These are phyloP conservation scores for Aurelia coerulea DNA, from an alignment of 30 jellyfish, hydroid and myxozoan genomes.

Conservation along the genomic window DNA sequence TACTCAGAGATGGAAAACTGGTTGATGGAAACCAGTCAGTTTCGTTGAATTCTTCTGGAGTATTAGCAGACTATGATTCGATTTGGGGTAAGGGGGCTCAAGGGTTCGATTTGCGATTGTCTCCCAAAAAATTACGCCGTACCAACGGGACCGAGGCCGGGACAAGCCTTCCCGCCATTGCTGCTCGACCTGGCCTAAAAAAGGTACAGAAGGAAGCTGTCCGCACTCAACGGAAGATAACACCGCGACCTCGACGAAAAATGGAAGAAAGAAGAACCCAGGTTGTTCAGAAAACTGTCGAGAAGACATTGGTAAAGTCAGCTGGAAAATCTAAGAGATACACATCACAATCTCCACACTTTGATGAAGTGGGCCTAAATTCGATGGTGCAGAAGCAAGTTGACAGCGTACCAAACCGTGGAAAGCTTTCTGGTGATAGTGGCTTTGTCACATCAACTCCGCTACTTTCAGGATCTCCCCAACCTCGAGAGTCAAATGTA, in stretches of 20 bases:
- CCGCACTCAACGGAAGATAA: no score
- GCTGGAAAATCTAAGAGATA: no score
- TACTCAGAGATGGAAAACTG: slow-evolving; percentile 82
- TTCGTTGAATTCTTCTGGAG: slow-evolving; percentile 2
- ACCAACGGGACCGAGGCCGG: no score
- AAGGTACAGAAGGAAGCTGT: no score
- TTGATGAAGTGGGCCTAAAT: no score
- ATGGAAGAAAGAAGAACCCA: no score
- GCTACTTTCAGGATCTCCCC: background rate
- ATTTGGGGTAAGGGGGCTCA: background rate
- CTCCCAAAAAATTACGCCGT: background rate
- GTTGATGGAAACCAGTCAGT: slow-evolving; percentile 56
- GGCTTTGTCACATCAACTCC: slow-evolving; percentile 19
- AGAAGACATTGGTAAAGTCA: no score
- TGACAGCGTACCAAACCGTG: background rate
- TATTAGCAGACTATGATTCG: background rate
- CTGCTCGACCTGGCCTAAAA: no score
- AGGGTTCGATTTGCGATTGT: background rate
- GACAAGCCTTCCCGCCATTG: no score
- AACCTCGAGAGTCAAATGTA: background rate
- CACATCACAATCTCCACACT: no score
- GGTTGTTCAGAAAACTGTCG: no score
- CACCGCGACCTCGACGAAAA: no score
- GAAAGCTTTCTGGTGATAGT: background rate
- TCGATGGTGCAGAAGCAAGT: background rate